Conservation (phyloP, 2,888 invertebrate species). For the Drosophila lutescens region DNA sequence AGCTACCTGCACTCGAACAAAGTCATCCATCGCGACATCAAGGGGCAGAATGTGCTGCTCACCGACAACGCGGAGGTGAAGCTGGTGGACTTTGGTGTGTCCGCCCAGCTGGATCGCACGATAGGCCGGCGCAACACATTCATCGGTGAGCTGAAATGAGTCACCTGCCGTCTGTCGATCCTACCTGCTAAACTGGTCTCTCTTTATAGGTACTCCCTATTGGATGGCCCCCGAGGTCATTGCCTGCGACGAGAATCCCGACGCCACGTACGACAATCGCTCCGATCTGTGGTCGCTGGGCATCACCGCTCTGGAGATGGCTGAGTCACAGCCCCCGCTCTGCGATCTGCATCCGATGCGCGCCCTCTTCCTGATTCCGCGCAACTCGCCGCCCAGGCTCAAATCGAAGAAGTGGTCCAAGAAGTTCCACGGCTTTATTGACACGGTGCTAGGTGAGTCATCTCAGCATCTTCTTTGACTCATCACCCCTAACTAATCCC, state of each 20-base stretch:
- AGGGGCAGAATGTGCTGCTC: slow-evolving; percentile 99
- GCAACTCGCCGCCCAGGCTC: slow-evolving; percentile 98
- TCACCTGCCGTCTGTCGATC: slow-evolving; percentile 7
- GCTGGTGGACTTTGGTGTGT: slow-evolving; percentile 99
- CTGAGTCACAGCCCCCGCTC: slow-evolving; percentile 99
- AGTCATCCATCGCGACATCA: slow-evolving; percentile 99
- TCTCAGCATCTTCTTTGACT: neutral
- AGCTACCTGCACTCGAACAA: slow-evolving; percentile 99
- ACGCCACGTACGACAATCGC: slow-evolving; percentile 99
- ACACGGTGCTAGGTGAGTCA: slow-evolving; percentile 91
- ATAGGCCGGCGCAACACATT: slow-evolving; percentile 99
- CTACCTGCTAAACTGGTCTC: slow-evolving; percentile 44
- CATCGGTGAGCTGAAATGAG: slow-evolving; percentile 86
- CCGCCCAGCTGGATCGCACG: slow-evolving; percentile 99
- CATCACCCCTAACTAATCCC: neutral
- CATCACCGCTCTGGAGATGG: slow-evolving; percentile 99
- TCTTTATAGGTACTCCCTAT: slow-evolving; percentile 92
- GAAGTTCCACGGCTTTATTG: slow-evolving; percentile 99
- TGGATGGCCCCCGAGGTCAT: slow-evolving; percentile 99
- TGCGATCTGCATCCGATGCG: slow-evolving; percentile 99
- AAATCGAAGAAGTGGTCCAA: slow-evolving; percentile 99
- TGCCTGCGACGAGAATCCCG: slow-evolving; percentile 99
- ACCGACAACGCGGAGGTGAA: slow-evolving; percentile 99
- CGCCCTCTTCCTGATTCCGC: slow-evolving; percentile 98
- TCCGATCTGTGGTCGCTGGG: slow-evolving; percentile 96